These are phyloP conservation scores for Megaleporinus macrocephalus DNA, from an alignment of 2,113 vertebrate species.

Conservation along the genomic window DNA sequence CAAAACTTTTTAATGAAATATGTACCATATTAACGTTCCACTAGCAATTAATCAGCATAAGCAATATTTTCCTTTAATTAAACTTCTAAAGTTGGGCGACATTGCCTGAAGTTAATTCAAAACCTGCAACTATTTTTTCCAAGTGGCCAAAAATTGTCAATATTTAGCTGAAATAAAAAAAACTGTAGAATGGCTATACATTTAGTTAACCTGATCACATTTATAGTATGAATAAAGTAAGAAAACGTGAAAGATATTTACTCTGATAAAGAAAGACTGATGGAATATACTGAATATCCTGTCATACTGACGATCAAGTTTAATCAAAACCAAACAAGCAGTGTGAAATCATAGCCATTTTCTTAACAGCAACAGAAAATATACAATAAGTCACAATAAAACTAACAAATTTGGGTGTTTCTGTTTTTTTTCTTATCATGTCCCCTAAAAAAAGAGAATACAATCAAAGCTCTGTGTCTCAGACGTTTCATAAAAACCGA, in stretches of 20 bases:
- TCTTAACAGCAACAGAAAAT: conserved; percentile 43
- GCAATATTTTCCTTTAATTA: no score
- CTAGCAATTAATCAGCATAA: no score
- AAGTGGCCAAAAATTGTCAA: no score
- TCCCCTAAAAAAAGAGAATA: conserved; percentile 62
- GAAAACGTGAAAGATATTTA: conserved; percentile 28
- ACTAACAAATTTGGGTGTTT: conserved; percentile 36
- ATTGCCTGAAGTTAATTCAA: no score
- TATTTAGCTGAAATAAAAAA: no score
- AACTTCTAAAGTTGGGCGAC: no score
- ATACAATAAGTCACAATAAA: conserved; percentile 56
- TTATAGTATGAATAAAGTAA: conserved; percentile 35
- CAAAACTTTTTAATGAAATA: no score
- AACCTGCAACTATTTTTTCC: no score
- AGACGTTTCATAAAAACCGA: conserved; percentile 65
- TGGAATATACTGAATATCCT: conserved; percentile 38
- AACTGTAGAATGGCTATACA: no score
- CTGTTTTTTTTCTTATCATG: conserved; percentile 17
- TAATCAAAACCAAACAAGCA: conserved; percentile 50
- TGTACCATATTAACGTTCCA: no score
- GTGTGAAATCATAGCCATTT: conserved; percentile 38
- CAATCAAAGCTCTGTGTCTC: conserved; percentile 71
- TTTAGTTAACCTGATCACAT: no score
- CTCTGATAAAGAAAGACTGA: conserved; percentile 17
- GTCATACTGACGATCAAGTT: conserved; percentile 40